Percentiles rank a stretch among this genome's conserved stretches.
Conservation (phyloP, 2,113 vertebrate species). For the Apodemus speciosus region DNA sequence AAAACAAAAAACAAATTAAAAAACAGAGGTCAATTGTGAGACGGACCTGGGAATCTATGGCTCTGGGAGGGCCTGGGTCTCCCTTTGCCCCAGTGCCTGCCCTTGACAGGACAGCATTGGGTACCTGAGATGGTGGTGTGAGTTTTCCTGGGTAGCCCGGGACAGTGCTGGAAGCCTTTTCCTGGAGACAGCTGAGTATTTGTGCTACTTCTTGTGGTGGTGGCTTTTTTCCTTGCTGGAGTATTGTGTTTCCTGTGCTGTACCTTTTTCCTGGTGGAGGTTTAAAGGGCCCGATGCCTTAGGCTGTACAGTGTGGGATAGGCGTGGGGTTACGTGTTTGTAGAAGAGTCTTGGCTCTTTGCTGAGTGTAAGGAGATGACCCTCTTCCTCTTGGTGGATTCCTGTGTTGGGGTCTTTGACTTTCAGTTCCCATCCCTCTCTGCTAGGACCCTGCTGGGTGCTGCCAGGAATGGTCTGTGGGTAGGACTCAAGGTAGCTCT, state of each 20-base stretch:
- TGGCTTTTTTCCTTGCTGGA: constrained; percentile 4
- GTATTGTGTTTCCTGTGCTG: not conserved
- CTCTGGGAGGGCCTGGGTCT: not conserved
- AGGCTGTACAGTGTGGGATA: not conserved
- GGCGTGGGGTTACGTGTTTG: not conserved
- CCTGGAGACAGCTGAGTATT: not conserved
- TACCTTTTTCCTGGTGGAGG: not conserved
- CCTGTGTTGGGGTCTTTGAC: constrained; percentile 34
- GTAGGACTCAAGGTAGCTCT: constrained; percentile 49
- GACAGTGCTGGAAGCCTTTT: not conserved
- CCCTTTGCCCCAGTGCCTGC: not conserved
- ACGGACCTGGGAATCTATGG: not conserved
- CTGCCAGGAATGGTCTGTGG: constrained; percentile 39
- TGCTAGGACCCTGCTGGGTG: constrained; percentile 30
- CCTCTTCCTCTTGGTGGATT: not conserved
- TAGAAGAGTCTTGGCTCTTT: not conserved
- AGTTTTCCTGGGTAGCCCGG: not conserved
- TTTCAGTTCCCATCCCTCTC: constrained; percentile 7
- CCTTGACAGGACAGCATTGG: not conserved
- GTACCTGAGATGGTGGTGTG: not conserved
- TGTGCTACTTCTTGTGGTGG: not conserved
- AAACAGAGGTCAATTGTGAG: not conserved
- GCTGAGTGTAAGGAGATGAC: not conserved
- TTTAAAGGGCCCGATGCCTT: not conserved
- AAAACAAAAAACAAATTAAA: not conserved